Conservation (phyloP, 53 echinoderm and acorn worm species). For the Pentamera pediparva region DNA sequence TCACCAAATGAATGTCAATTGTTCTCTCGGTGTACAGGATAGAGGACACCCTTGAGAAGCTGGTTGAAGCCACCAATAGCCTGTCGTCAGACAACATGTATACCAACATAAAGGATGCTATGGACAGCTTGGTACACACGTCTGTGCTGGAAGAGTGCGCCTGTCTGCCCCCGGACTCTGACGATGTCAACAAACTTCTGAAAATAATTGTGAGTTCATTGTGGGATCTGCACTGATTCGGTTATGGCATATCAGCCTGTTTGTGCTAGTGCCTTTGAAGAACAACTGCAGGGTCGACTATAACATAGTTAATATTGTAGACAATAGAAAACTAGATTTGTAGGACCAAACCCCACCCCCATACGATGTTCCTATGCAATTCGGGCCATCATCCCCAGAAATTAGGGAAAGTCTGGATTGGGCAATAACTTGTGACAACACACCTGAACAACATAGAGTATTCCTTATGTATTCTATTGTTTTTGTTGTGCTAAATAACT, state of each 20-base stretch:
- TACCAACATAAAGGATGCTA: slow-evolving; percentile 95
- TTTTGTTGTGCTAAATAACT: background rate
- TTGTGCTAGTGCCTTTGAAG: too few species aligned
- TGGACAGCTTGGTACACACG: slow-evolving; percentile 86
- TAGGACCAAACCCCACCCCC: background rate
- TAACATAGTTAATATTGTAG: too few species aligned
- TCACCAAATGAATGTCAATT: too few species aligned
- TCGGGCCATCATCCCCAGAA: background rate
- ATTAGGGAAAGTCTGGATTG: too few species aligned
- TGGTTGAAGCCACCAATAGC: slow-evolving; percentile 80
- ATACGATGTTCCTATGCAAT: background rate
- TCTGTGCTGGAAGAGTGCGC: slow-evolving; percentile 87
- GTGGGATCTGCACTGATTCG: too few species aligned
- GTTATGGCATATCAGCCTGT: too few species aligned
- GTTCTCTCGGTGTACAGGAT: slow-evolving; percentile 42
- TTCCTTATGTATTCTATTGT: background rate
- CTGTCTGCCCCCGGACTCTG: slow-evolving; percentile 86
- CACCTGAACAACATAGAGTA: background rate
- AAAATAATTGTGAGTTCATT: slow-evolving; percentile 66
- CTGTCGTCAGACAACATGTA: slow-evolving; percentile 88
- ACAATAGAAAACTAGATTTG: too few species aligned
- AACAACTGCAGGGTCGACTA: too few species aligned
- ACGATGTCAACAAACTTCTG: slow-evolving; percentile 80
- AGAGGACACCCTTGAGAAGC: slow-evolving; percentile 71
- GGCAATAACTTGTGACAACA: too few species aligned